Conservation (phyloP, 1,140 invertebrate species). For the Anastrepha ludens region DNA sequence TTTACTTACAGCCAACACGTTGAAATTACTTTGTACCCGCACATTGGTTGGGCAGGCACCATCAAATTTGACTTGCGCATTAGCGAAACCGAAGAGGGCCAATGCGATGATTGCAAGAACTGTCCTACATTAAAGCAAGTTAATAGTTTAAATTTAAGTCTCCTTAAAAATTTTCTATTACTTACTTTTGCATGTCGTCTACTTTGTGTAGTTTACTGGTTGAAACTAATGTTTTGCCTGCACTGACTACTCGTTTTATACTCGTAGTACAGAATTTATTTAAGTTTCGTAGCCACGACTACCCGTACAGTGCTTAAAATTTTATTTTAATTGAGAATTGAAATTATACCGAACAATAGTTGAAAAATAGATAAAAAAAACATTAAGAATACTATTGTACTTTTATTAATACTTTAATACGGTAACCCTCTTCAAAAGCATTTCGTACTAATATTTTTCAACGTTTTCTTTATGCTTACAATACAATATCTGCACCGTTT, state of each 20-base stretch:
- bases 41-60: slow-evolving; percentile 51
- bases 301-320: too few species aligned
- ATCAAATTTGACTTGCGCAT: slow-evolving; percentile 16
- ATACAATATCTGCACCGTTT: too few species aligned
- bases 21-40: slow-evolving; percentile 13
- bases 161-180: neutral
- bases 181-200: neutral
- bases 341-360: too few species aligned
- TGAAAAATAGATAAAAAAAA: too few species aligned
- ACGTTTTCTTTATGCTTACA: too few species aligned
- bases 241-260: neutral
- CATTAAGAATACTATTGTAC: too few species aligned
- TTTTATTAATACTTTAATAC: too few species aligned
- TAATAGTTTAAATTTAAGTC: neutral
- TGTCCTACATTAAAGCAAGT: neutral
- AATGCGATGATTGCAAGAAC: neutral
- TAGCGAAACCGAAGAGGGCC: neutral
- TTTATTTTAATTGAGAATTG: too few species aligned
- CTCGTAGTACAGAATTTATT: neutral
- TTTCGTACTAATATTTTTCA: too few species aligned
- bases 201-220: too few species aligned
- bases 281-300: neutral
- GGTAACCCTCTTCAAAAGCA: too few species aligned
- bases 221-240: slow-evolving; percentile 6
- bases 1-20: neutral